phyloP scores from a whole-genome alignment of 2,888 invertebrate genomes.

The Cylindroiulus punctatus region DNA sequence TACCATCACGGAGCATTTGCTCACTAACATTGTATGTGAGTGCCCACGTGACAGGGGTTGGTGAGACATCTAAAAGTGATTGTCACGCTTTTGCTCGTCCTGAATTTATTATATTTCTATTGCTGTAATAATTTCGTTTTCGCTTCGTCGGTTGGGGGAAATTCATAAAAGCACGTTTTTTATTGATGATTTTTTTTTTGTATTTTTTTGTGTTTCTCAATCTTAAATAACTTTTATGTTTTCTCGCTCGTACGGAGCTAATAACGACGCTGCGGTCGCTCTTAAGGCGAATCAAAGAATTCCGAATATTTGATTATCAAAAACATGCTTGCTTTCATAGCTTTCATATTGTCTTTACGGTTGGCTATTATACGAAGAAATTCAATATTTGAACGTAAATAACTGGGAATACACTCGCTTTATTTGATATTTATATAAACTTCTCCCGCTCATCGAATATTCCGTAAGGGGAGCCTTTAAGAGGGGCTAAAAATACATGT shows the following conservation, averaged over 20 bases:
- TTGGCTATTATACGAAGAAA: background rate
- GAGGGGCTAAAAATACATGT: no score
- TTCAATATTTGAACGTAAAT: background rate
- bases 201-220: background rate
- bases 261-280: background rate
- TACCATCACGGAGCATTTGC: background rate
- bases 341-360: background rate
- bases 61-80: background rate
- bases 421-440: background rate
- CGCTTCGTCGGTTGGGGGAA: background rate
- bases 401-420: background rate
- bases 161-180: background rate
- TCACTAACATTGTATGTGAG: background rate
- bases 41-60: background rate
- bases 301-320: background rate
- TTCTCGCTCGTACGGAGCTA: background rate
- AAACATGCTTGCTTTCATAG: background rate
- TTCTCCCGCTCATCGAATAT: no score
- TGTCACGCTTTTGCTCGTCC: background rate
- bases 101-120: conserved; percentile 1
- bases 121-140: background rate
- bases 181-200: background rate
- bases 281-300: background rate
- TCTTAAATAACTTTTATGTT: background rate
- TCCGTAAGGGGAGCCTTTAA: no score